Evolutionary conservation across 2,113 vertebrate species (phyloP).

Genomic region (Condylura cristata): DNA sequence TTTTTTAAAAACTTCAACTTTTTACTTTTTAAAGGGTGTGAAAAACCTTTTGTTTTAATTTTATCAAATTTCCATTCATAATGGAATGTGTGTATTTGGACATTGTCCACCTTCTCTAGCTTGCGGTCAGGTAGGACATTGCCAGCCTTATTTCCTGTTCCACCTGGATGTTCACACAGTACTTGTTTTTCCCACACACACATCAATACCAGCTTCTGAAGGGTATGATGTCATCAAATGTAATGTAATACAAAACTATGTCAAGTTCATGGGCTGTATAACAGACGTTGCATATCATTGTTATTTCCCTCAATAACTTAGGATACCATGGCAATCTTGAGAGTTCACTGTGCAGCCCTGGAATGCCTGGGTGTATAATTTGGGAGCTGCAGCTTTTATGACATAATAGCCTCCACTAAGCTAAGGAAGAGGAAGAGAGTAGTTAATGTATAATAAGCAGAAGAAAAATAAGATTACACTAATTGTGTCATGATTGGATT

Average conservation of each 20-base stretch:
- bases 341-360: neutral
- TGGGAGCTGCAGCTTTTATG: neutral
- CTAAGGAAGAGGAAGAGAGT: conserved; percentile 3
- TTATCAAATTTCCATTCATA: neutral
- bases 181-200: neutral
- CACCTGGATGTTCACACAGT: neutral
- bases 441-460: neutral
- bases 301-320: neutral
- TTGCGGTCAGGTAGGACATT: neutral
- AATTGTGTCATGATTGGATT: neutral
- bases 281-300: neutral
- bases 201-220: neutral
- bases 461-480: neutral
- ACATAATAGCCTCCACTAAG: neutral
- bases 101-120: neutral
- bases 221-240: neutral
- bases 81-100: neutral
- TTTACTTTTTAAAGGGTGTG: neutral
- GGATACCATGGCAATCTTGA: neutral
- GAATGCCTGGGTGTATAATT: neutral
- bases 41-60: neutral
- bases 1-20: neutral
- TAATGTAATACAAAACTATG: neutral
- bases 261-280: neutral
- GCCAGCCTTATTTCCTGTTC: neutral